phyloP scores from a whole-genome alignment of 2,888 invertebrate species.

The Ganaspis brasiliensis region DNA sequence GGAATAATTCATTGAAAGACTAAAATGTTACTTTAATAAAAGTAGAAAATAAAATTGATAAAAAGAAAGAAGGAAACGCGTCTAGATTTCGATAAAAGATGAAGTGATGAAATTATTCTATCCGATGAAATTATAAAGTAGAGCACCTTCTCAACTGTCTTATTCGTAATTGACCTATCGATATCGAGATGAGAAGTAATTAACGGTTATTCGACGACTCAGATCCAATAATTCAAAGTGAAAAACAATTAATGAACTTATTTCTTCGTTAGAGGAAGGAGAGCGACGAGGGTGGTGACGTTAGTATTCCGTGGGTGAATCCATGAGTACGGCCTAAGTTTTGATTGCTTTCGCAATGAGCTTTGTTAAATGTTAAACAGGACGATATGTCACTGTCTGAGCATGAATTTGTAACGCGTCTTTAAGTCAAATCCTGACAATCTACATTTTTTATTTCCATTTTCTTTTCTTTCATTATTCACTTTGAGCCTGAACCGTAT shows the following conservation, averaged over 20 bases:
- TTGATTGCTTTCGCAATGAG: constrained; percentile 80
- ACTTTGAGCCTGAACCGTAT: no score
- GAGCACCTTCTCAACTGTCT: constrained; percentile 9
- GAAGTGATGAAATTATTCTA: background rate
- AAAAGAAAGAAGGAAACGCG: no score
- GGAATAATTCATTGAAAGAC: no score
- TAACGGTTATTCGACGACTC: constrained; percentile 30
- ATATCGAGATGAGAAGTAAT: constrained; percentile 42
- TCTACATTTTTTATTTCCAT: background rate
- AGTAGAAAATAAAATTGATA: no score
- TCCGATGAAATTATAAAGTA: background rate
- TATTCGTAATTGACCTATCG: constrained; percentile 50
- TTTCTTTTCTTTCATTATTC: background rate
- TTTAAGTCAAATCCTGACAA: background rate
- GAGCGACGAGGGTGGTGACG: constrained; percentile 58
- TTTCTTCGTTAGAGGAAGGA: constrained; percentile 62
- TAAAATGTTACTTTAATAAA: no score
- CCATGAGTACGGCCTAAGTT: constrained; percentile 74
- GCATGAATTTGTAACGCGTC: constrained; percentile 47
- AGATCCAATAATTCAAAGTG: constrained; percentile 47
- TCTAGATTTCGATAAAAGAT: no score
- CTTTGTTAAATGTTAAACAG: constrained; percentile 79
- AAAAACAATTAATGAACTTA: constrained; percentile 70
- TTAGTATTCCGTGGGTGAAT: constrained; percentile 74
- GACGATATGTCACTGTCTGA: constrained; percentile 74